phyloP scores from a whole-genome alignment of 1,140 invertebrate species.

The Pseudomyrmex sp. region DNA sequence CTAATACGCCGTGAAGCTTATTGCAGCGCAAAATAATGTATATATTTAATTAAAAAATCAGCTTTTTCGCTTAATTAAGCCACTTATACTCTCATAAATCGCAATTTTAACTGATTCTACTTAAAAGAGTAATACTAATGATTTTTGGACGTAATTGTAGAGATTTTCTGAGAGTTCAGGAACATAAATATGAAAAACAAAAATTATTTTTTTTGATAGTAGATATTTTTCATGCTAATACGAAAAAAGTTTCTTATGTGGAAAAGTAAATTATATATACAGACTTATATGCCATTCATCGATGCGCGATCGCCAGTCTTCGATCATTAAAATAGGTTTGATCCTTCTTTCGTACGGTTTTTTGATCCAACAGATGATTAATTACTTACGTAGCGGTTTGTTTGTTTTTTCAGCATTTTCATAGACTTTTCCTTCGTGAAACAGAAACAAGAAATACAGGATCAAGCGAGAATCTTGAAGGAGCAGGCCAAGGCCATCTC shows the following conservation, averaged over 20 bases:
- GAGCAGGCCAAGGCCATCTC: constrained; percentile 82
- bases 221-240: constrained; percentile 1
- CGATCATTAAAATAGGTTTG: constrained; percentile 30
- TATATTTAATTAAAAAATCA: constrained; percentile 69
- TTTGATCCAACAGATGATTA: constrained; percentile 30
- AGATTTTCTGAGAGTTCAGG: not conserved
- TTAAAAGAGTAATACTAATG: not conserved
- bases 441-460: constrained; percentile 90
- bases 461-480: constrained; percentile 85
- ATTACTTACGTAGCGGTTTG: constrained; percentile 70
- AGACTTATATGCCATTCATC: not conserved
- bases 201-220: constrained; percentile 29
- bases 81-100: constrained; percentile 23
- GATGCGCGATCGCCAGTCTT: not conserved
- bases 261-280: constrained; percentile 19
- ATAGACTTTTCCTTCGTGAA: constrained; percentile 92
- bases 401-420: constrained; percentile 90
- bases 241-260: constrained; percentile 14
- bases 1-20: constrained; percentile 71
- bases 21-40: constrained; percentile 67
- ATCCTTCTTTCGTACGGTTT: constrained; percentile 32
- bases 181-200: not conserved
- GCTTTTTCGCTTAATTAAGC: constrained; percentile 67
- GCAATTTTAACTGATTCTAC: no score
- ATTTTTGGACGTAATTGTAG: constrained; percentile 31